Evolutionary conservation across 30 jellyfish, hydroid and myxozoan species (phyloP).

Genomic region (Sanderia malayensis): DNA sequence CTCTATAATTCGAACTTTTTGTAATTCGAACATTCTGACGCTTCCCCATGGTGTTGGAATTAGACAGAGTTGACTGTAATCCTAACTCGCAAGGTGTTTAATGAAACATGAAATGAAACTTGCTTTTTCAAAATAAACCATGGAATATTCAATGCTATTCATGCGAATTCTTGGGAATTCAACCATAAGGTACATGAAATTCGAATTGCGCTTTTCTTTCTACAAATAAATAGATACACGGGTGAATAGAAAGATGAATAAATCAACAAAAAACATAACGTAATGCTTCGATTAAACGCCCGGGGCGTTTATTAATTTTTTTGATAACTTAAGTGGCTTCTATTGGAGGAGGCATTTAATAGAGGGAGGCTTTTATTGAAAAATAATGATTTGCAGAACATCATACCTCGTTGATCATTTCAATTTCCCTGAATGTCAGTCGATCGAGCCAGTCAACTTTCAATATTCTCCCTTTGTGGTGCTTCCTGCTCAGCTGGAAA

Average conservation of each 20-base stretch:
- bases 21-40: too few species aligned
- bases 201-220: conserved; percentile 92
- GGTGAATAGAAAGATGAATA: background rate
- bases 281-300: too few species aligned
- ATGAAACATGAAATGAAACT: too few species aligned
- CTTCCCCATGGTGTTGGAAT: too few species aligned
- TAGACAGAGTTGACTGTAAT: too few species aligned
- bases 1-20: too few species aligned
- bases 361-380: too few species aligned
- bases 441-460: conserved; percentile 99
- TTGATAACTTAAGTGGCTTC: too few species aligned
- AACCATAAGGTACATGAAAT: conserved; percentile 91
- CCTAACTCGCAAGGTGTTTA: too few species aligned
- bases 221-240: conserved; percentile 1
- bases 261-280: background rate
- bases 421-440: conserved; percentile 97
- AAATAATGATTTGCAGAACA: background rate
- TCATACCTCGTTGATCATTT: conserved; percentile 96
- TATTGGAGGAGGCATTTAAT: too few species aligned
- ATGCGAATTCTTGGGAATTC: conserved; percentile 89
- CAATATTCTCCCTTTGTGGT: conserved; percentile 88
- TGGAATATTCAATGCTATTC: conserved; percentile 79
- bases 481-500: conserved; percentile 84
- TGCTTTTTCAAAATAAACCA: conserved; percentile 95
- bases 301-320: too few species aligned